Evolutionary conservation across 2,797 vertebrate genomes (phyloP).

Genomic region (Melanotaenia parkinsoni): DNA sequence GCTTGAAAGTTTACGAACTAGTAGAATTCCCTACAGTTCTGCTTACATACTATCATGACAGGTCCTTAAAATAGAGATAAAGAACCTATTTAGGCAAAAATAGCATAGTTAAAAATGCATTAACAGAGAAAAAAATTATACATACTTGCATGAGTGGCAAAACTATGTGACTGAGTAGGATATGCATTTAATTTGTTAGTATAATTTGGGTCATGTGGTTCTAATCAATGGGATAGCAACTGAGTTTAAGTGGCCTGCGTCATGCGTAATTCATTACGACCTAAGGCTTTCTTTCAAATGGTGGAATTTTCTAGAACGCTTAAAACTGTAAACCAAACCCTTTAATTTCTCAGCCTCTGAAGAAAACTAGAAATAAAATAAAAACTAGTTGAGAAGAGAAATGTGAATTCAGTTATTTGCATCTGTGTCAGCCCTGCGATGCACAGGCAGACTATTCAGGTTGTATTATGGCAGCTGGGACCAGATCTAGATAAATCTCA

Average conservation of each 20-base stretch:
- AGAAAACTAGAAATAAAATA: no score
- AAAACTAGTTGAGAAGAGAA: no score
- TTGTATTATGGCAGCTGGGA: background rate
- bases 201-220: background rate
- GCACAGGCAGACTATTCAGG: background rate
- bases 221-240: background rate
- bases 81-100: background rate
- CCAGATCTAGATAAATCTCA: background rate
- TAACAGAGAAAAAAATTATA: background rate
- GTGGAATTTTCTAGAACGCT: no score
- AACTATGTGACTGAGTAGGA: background rate
- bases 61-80: background rate
- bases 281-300: background rate
- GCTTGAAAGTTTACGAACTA: no score
- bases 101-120: background rate
- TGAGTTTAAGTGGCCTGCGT: background rate
- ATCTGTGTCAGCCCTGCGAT: no score
- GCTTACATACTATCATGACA: background rate
- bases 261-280: background rate
- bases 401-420: no score
- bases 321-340: background rate
- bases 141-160: background rate
- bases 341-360: background rate
- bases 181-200: background rate
- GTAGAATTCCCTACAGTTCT: no score